phyloP scores from a whole-genome alignment of 2,888 invertebrate species.

The Volucella inanis region DNA sequence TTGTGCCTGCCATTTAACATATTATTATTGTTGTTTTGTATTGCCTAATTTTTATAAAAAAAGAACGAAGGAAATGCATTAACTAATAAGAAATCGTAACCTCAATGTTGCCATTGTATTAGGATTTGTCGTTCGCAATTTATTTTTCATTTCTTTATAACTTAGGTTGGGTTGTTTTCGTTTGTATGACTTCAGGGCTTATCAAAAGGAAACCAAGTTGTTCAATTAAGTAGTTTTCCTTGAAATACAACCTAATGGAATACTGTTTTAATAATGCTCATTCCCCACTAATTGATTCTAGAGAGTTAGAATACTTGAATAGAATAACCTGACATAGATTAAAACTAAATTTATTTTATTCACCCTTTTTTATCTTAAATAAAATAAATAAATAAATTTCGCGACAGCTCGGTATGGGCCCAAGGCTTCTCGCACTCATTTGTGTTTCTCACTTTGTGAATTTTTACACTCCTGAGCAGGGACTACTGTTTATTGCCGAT shows the following conservation, averaged over 20 bases:
- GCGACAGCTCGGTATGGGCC: no score
- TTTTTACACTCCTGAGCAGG: no score
- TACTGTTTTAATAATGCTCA: conserved; percentile 45
- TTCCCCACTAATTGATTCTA: background rate
- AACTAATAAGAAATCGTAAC: conserved; percentile 72
- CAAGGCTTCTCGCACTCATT: no score
- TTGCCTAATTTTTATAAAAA: conserved; percentile 51
- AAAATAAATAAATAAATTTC: no score
- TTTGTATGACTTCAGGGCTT: conserved; percentile 20
- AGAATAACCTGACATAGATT: conserved; percentile 17
- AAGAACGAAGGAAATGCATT: conserved; percentile 26
- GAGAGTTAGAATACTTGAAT: conserved; percentile 23
- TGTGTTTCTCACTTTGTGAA: no score
- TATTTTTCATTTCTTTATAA: background rate
- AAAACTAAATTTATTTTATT: conserved; percentile 22
- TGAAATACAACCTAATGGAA: conserved; percentile 24
- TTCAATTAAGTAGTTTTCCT: conserved; percentile 56
- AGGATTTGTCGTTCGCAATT: conserved; percentile 27
- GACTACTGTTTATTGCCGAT: no score
- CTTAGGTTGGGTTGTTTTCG: background rate
- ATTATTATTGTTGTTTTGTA: conserved; percentile 54
- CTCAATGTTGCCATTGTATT: conserved; percentile 30
- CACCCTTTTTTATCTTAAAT: no score
- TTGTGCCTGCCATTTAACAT: conserved; percentile 55
- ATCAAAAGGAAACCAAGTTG: conserved; percentile 48